Evolutionary conservation across 2,797 vertebrate species (phyloP).

Genomic region (Myioborus miniatus): DNA sequence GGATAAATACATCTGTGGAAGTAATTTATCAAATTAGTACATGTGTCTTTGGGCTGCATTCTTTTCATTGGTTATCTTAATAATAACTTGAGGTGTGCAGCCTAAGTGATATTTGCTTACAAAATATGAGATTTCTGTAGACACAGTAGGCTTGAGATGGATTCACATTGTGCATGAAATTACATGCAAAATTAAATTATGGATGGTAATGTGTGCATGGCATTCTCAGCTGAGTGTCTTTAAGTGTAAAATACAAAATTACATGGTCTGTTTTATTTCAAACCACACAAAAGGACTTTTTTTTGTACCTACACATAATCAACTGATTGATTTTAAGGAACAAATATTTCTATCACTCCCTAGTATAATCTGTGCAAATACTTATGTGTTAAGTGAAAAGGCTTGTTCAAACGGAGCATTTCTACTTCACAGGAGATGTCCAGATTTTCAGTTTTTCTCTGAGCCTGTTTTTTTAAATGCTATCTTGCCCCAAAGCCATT

Average conservation of each 20-base stretch:
- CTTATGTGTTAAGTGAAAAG: neutral
- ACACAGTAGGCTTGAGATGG: constrained; percentile 26
- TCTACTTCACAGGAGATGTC: neutral
- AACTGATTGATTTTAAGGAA: constrained; percentile 6
- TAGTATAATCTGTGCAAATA: neutral
- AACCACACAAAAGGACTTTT: neutral
- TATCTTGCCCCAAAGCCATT: neutral
- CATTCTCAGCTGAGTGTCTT: constrained; percentile 25
- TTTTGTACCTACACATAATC: constrained; percentile 21
- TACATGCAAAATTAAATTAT: constrained; percentile 61
- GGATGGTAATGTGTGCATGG: neutral
- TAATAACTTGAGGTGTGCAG: neutral
- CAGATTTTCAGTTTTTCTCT: neutral
- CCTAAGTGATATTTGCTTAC: constrained; percentile 33
- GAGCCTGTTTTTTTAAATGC: neutral
- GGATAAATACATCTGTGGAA: constrained; percentile 26
- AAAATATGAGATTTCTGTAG: constrained; percentile 22
- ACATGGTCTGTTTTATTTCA: constrained; percentile 31
- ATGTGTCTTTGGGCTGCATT: neutral
- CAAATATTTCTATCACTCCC: neutral
- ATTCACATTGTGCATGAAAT: constrained; percentile 62
- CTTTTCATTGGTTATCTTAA: constrained; percentile 26
- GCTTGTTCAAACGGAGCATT: neutral
- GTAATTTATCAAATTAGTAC: constrained; percentile 51
- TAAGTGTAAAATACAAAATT: constrained; percentile 55